phyloP scores from a whole-genome alignment of 2,888 invertebrate species.

The Zygogramma bicolorata region DNA sequence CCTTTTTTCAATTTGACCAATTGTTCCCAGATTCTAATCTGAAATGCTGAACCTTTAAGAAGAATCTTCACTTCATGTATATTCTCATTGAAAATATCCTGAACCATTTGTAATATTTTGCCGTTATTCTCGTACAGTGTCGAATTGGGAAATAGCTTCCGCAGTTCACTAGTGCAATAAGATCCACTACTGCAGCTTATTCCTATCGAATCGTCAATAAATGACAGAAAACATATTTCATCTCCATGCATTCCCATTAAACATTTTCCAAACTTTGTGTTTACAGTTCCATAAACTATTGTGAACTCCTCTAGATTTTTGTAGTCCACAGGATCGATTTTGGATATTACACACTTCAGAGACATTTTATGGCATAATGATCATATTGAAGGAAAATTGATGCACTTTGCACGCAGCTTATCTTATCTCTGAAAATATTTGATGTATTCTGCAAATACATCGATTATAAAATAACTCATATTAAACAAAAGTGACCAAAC shows the following conservation, averaged over 20 bases:
- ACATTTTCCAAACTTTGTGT: constrained; percentile 56
- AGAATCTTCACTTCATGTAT: constrained; percentile 48
- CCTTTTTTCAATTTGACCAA: constrained; percentile 57
- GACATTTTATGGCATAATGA: background rate
- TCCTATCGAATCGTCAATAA: constrained; percentile 48
- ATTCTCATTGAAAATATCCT: constrained; percentile 40
- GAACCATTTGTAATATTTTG: constrained; percentile 38
- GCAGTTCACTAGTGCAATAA: constrained; percentile 35
- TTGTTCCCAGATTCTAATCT: constrained; percentile 61
- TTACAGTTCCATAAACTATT: constrained; percentile 50
- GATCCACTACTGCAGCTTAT: constrained; percentile 16
- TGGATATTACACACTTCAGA: constrained; percentile 17
- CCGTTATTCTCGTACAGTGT: constrained; percentile 48
- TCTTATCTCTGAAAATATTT: too few species aligned
- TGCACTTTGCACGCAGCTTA: too few species aligned
- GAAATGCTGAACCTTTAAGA: constrained; percentile 60
- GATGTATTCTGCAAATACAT: too few species aligned
- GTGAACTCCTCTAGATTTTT: constrained; percentile 47
- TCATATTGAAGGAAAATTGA: background rate
- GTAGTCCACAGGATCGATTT: constrained; percentile 39
- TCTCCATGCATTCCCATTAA: constrained; percentile 51
- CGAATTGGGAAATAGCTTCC: constrained; percentile 56
- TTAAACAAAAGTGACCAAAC: too few species aligned
- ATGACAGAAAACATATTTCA: constrained; percentile 53
- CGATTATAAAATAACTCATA: too few species aligned